These are phyloP conservation scores for Oophaga sylvatica DNA, from an alignment of 2,797 vertebrate genomes.

Conservation along the genomic window DNA sequence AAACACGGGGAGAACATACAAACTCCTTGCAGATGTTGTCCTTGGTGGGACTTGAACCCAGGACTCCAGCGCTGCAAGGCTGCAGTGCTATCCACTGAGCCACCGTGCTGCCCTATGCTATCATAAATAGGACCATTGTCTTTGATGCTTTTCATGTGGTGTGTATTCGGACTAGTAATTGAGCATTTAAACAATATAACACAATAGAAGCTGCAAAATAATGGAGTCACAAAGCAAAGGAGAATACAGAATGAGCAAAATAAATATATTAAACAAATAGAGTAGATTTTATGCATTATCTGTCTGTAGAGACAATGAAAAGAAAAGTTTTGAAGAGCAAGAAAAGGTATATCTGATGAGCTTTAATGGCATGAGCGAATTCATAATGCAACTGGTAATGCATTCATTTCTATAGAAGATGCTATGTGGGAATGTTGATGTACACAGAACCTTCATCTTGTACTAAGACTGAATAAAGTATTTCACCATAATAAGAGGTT, in stretches of 20 bases:
- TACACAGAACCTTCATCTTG: background rate
- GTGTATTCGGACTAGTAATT: background rate
- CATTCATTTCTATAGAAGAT: constrained; percentile 9
- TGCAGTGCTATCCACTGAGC: too few species aligned
- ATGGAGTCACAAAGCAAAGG: constrained; percentile 13
- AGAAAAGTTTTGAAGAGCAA: constrained; percentile 1
- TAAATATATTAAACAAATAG: constrained; percentile 42
- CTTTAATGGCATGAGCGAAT: constrained; percentile 22
- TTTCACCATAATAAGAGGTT: background rate
- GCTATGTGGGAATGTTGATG: background rate
- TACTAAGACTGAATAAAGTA: background rate
- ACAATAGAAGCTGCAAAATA: constrained; percentile 12
- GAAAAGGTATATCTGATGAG: constrained; percentile 6
- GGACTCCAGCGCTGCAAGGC: too few species aligned
- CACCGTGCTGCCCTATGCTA: too few species aligned
- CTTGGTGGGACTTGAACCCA: too few species aligned
- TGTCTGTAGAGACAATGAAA: constrained; percentile 11
- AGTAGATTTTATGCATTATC: constrained; percentile 42
- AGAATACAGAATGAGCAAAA: constrained; percentile 9
- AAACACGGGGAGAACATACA: too few species aligned
- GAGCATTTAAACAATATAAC: constrained; percentile 25
- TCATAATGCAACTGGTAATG: background rate
- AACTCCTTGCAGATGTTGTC: too few species aligned
- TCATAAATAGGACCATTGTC: constrained; percentile 23
- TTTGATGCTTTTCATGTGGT: constrained; percentile 24